Conservation (phyloP, 2,113 vertebrate genomes). For the Psilopsiagon aurifrons region DNA sequence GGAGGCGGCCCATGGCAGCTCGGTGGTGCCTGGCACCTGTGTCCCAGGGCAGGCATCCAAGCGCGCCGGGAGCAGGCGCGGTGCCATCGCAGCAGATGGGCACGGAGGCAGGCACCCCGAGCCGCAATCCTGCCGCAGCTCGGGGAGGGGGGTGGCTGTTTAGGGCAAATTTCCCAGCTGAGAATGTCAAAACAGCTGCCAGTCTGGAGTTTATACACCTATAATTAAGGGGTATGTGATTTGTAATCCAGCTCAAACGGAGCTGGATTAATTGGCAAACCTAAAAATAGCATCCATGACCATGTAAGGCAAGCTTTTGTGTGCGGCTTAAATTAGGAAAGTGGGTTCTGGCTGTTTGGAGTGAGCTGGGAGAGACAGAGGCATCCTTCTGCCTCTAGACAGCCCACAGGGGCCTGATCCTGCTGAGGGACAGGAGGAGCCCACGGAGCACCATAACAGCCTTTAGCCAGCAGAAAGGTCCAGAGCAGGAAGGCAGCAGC, state of each 20-base stretch:
- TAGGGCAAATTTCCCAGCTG: conserved; percentile 67
- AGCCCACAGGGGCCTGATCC: not conserved
- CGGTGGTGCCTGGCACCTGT: conserved; percentile 64
- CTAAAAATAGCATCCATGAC: conserved; percentile 64
- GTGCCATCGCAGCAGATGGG: conserved; percentile 66
- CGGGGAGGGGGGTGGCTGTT: conserved; percentile 23
- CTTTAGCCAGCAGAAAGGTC: not conserved
- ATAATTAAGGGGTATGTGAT: conserved; percentile 72
- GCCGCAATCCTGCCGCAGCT: not conserved
- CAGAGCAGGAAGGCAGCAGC: not conserved
- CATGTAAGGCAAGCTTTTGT: conserved; percentile 66
- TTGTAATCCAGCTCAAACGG: conserved; percentile 69
- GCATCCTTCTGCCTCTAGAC: not conserved
- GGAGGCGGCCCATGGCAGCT: not conserved
- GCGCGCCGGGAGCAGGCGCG: not conserved
- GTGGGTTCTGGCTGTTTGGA: not conserved
- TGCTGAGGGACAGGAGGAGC: not conserved
- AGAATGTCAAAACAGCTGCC: conserved; percentile 72
- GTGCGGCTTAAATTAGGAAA: conserved; percentile 39
- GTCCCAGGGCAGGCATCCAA: conserved; percentile 59
- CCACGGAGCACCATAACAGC: fast-evolving
- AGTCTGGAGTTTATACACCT: conserved; percentile 67
- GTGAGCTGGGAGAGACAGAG: not conserved
- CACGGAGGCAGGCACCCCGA: not conserved
- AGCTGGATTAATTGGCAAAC: conserved; percentile 68